A percentile compares a stretch with the other conserved stretches of the same genome.
Evolutionary conservation across 2,113 vertebrate species (phyloP).

Genomic region (Lota lota): DNA sequence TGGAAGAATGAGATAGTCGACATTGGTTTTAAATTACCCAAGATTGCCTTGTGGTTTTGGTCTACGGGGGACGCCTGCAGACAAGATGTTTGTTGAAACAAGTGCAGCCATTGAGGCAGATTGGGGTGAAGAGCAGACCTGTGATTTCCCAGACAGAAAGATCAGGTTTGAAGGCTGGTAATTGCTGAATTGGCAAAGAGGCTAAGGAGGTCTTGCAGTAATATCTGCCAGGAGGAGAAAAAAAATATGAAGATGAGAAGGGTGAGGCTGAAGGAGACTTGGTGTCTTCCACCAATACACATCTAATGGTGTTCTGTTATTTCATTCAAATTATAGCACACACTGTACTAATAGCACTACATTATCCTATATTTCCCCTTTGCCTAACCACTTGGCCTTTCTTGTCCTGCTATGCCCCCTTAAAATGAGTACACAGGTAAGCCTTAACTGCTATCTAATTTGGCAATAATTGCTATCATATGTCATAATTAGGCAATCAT

Average conservation of each 20-base stretch:
- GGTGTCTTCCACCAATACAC: too few relatives aligned
- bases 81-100: slow-evolving; percentile 78
- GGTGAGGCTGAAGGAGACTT: slow-evolving; percentile 22
- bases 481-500: not conserved
- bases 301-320: too few relatives aligned
- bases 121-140: slow-evolving; percentile 67
- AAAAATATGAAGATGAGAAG: not conserved
- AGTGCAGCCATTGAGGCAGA: slow-evolving; percentile 68
- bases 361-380: not conserved
- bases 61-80: slow-evolving; percentile 69
- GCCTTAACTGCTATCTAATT: slow-evolving; percentile 28
- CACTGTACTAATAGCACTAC: slow-evolving; percentile 7
- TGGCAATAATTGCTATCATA: slow-evolving; percentile 1
- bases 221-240: slow-evolving; percentile 59
- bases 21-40: slow-evolving; percentile 78
- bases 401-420: slow-evolving; percentile 5
- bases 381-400: slow-evolving; percentile 8
- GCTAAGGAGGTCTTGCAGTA: slow-evolving; percentile 59
- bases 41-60: slow-evolving; percentile 78
- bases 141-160: slow-evolving; percentile 65
- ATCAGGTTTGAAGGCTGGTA: slow-evolving; percentile 65
- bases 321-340: not conserved
- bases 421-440: slow-evolving; percentile 6
- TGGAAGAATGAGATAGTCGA: slow-evolving; percentile 66
- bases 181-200: slow-evolving; percentile 71